Evolutionary conservation across 2,797 vertebrate species (phyloP), one percentile per base, ranked within the genome.

Genomic region (Miichthys miiuy): DNA sequence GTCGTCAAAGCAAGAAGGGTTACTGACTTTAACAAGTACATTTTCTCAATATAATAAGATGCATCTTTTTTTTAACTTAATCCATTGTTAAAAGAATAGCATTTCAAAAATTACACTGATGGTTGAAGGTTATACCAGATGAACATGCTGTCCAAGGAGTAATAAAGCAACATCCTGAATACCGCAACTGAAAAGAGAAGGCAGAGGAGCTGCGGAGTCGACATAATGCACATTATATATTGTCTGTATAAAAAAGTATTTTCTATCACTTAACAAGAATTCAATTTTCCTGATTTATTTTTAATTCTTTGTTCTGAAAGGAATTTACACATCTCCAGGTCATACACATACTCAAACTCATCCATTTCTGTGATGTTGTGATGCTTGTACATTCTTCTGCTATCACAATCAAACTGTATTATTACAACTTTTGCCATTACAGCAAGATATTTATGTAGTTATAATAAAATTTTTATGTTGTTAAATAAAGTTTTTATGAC

Each of bases 61-160:
- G 21, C 20, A 74, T 65, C 57, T 68, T 67, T 67, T 42, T 11
- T 68, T 8, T 57, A 18, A 77, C 44, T 68, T 47, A 11, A 68
- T 56, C 69, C 25, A 44, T 52, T 64, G 48, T 66, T 51, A 55
- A 67, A 68, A 69, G 54, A 77, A 72, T 10, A 77, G 5, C 30
- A 72, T 69, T 80, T 54, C 10, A 73, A 63, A 74, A 65, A 74
- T 67, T 46, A 57, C 38, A 56, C 34, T 79, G 65, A 68, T 81
- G 72, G 58, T 25, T 82, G 65, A 54, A 52, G 52, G 57, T 66
- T 72, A 57, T 20, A 11, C 72, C 34, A 51, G 70, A 61, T 61
- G 72, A 56, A 77, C 42, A 79, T 47, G 20, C 30, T 63, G 23
- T 66, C 57, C 51, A 71, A 14, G n/a, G 63, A 67, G 51, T 12